These are phyloP conservation scores for Meloe dianella DNA, from an alignment of 2,888 invertebrate species.

Conservation along the genomic window DNA sequence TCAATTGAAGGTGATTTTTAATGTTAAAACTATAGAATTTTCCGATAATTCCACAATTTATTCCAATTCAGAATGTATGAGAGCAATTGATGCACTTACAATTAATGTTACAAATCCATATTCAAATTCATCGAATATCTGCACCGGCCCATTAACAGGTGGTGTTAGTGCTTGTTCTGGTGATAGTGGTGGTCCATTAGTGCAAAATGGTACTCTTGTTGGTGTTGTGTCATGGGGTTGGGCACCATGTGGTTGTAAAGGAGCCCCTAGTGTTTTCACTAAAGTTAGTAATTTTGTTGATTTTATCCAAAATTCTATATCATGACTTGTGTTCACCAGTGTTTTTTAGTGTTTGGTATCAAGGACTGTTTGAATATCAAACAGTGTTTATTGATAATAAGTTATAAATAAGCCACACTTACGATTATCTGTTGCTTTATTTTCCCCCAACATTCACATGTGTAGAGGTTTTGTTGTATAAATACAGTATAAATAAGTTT, in stretches of 20 bases:
- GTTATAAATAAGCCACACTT: too few species aligned
- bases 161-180: conserved; percentile 63
- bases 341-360: too few species aligned
- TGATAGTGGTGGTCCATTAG: conserved; percentile 65
- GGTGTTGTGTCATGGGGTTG: conserved; percentile 66
- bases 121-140: conserved; percentile 60
- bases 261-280: conserved; percentile 64
- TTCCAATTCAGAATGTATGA: not conserved
- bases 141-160: conserved; percentile 62
- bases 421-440: too few species aligned
- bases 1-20: not conserved
- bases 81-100: not conserved
- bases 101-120: conserved; percentile 19
- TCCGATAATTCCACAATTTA: not conserved
- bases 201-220: conserved; percentile 49
- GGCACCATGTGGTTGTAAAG: conserved; percentile 61
- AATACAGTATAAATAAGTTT: too few species aligned
- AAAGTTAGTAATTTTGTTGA: conserved; percentile 57
- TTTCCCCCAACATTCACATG: too few species aligned
- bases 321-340: not conserved
- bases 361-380: too few species aligned
- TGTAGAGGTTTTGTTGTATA: too few species aligned
- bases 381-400: too few species aligned
- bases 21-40: not conserved
- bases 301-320: conserved; percentile 5